phyloP scores from a whole-genome alignment of 2,797 vertebrate species.

The Coranthus polyacanthus region DNA sequence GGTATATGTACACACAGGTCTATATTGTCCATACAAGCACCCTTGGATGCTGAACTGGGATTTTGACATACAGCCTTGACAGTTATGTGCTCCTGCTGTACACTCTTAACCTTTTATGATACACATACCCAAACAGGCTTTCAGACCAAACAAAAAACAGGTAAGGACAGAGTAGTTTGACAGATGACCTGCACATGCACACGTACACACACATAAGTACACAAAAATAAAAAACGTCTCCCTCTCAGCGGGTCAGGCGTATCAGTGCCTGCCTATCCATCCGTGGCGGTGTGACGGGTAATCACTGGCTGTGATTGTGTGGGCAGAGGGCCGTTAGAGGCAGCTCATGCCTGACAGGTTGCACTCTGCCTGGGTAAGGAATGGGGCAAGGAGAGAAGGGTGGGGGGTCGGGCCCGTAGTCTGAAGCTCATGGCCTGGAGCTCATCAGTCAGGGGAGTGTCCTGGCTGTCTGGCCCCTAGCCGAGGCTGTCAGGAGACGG shows the following conservation, averaged over 20 bases:
- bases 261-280: conserved; percentile 76
- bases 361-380: conserved; percentile 63
- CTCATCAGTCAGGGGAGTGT: conserved; percentile 76
- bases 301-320: conserved; percentile 83
- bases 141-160: conserved; percentile 42
- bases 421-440: conserved; percentile 57
- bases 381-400: conserved; percentile 34
- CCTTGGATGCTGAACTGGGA: conserved; percentile 22
- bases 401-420: conserved; percentile 38
- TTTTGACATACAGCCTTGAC: conserved; percentile 12
- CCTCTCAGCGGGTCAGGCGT: conserved; percentile 63
- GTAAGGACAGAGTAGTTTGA: conserved; percentile 38
- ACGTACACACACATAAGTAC: conserved; percentile 21
- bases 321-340: conserved; percentile 72
- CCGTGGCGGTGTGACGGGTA: conserved; percentile 77
- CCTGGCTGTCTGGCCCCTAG: conserved; percentile 66
- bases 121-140: conserved; percentile 17
- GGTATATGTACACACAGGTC: neutral
- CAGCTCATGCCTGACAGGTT: conserved; percentile 75
- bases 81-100: conserved; percentile 25
- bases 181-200: conserved; percentile 44
- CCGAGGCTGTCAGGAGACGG: conserved; percentile 60
- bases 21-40: conserved; percentile 2
- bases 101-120: conserved; percentile 15
- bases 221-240: conserved; percentile 54